Percentiles rank a stretch among this genome's conserved stretches.
Conservation (phyloP, 2,113 vertebrate genomes). For the Rutilus rutilus region DNA sequence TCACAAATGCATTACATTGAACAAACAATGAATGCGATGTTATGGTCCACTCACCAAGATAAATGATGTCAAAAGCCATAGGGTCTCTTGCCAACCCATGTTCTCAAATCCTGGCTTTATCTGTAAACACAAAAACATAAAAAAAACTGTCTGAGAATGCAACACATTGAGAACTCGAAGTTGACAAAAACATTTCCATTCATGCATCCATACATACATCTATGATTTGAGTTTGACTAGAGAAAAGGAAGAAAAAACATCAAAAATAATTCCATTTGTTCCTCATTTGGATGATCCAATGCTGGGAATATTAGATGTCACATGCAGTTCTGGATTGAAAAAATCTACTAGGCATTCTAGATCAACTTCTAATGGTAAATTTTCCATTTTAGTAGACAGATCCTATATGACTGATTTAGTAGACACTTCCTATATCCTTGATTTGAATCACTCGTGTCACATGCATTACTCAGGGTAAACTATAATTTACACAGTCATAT, state of each 20-base stretch:
- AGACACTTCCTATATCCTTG: not conserved
- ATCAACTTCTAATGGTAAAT: not conserved
- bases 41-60: conserved; percentile 69
- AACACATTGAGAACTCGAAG: not conserved
- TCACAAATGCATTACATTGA: not conserved
- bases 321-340: not conserved
- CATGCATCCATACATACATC: no score
- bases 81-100: conserved; percentile 68
- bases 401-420: not conserved
- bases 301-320: not conserved
- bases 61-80: conserved; percentile 68
- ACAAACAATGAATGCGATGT: conserved; percentile 20
- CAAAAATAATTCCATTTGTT: not conserved
- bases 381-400: not conserved
- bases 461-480: not conserved
- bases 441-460: not conserved
- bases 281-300: not conserved
- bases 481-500: not conserved
- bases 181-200: no score
- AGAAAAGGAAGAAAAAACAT: no score
- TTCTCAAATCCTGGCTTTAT: conserved; percentile 61
- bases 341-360: not conserved
- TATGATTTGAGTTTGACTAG: no score
- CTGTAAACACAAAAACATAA: conserved; percentile 58
- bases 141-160: conserved; percentile 24